These are phyloP conservation scores for Lasioglossum villosulum DNA, from an alignment of 2,888 invertebrate species.

Conservation along the genomic window DNA sequence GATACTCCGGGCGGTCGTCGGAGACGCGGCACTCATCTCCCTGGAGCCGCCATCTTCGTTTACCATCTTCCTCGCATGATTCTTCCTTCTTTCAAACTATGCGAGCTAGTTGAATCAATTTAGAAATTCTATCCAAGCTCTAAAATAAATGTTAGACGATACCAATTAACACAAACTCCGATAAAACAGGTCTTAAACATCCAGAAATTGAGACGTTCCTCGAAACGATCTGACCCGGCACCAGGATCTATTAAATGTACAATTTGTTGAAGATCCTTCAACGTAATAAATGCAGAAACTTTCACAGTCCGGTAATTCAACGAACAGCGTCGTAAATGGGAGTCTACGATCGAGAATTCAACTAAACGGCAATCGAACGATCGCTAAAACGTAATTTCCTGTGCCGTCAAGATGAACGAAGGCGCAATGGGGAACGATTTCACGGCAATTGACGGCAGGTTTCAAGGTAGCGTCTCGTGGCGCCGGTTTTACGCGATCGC, in stretches of 20 bases:
- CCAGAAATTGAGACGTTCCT: neutral
- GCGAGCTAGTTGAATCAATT: neutral
- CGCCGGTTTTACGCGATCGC: constrained; percentile 73
- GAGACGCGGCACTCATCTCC: constrained; percentile 17
- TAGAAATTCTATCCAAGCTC: neutral
- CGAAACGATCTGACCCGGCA: neutral
- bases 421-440: constrained; percentile 50
- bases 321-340: neutral
- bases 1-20: constrained; percentile 59
- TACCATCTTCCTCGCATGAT: neutral
- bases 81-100: neutral
- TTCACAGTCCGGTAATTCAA: neutral
- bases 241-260: neutral
- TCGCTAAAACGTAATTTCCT: constrained; percentile 53
- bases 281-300: neutral
- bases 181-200: neutral
- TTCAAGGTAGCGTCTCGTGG: constrained; percentile 44
- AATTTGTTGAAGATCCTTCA: neutral
- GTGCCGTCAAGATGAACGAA: constrained; percentile 24
- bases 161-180: neutral
- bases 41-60: neutral
- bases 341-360: neutral
- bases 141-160: neutral
- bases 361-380: constrained; percentile 11
- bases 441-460: constrained; percentile 58